These are phyloP conservation scores for Gallinago solitaria DNA, from an alignment of 2,797 vertebrate species.

Conservation along the genomic window DNA sequence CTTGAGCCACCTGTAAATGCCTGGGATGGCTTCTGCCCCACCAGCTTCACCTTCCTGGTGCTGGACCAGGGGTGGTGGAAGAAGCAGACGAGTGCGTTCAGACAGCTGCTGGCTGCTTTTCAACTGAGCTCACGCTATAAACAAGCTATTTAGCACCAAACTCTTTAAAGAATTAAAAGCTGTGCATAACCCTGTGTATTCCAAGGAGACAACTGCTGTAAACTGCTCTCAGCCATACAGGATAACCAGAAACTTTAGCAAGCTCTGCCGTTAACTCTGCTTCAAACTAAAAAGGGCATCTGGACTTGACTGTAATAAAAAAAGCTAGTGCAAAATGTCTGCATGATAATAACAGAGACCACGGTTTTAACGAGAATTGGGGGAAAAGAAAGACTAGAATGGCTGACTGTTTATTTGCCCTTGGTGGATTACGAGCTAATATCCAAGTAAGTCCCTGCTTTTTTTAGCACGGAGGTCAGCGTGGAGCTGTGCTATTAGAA, in stretches of 20 bases:
- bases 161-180: constrained; percentile 36
- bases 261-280: not conserved
- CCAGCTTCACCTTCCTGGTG: not conserved
- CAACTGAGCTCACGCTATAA: not conserved
- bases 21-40: not conserved
- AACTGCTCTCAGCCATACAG: not conserved
- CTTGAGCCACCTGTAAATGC: too few relatives aligned
- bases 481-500: not conserved
- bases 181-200: constrained; percentile 3
- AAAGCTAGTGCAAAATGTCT: constrained; percentile 7
- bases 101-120: not conserved
- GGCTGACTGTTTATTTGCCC: constrained; percentile 36
- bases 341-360: not conserved
- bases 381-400: not conserved
- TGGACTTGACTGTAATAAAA: constrained; percentile 10
- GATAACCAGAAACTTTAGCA: constrained; percentile 10
- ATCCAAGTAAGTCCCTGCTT: not conserved
- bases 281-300: constrained; percentile 23
- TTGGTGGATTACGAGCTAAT: not conserved
- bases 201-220: not conserved
- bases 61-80: not conserved
- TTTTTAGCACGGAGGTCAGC: not conserved
- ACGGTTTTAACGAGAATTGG: not conserved
- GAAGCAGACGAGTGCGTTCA: not conserved
- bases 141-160: not conserved